These are phyloP conservation scores for Maniola jurtina DNA, from an alignment of 1,140 invertebrate species.

Conservation along the genomic window DNA sequence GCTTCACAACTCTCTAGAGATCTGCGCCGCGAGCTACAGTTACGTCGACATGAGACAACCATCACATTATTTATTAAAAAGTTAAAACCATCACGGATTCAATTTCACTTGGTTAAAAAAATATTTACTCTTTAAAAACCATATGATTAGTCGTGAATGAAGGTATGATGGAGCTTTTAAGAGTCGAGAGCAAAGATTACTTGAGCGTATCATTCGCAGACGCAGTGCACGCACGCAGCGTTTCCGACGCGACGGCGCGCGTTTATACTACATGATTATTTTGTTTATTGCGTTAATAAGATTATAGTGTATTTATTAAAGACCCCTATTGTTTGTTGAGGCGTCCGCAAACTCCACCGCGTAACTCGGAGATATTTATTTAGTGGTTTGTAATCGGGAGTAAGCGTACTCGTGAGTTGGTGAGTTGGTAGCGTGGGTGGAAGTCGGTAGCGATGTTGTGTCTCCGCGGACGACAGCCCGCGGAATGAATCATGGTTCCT, in stretches of 20 bases:
- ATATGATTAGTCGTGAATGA: neutral
- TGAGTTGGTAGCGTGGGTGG: conserved; percentile 43
- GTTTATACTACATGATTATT: conserved; percentile 73
- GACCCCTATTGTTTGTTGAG: conserved; percentile 59
- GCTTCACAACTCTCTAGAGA: conserved; percentile 38
- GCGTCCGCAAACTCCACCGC: conserved; percentile 54
- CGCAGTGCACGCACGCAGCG: conserved; percentile 40
- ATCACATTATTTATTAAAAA: conserved; percentile 3
- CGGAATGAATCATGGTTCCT: conserved; percentile 78
- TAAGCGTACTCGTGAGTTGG: conserved; percentile 41
- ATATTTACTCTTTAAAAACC: neutral
- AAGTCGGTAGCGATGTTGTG: conserved; percentile 74
- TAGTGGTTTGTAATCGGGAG: conserved; percentile 61
- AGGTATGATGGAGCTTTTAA: neutral
- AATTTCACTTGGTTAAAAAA: neutral
- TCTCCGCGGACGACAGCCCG: conserved; percentile 67
- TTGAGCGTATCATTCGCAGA: conserved; percentile 10
- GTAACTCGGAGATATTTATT: conserved; percentile 53
- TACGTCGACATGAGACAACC: conserved; percentile 21
- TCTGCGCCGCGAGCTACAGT: conserved; percentile 27
- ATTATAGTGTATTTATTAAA: conserved; percentile 57
- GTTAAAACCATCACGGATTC: conserved; percentile 1
- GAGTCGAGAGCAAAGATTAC: neutral
- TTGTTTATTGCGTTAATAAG: conserved; percentile 55
- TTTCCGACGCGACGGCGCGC: conserved; percentile 67